phyloP scores from a whole-genome alignment of 2,888 invertebrate species.

The Apomyelois bistriatella region DNA sequence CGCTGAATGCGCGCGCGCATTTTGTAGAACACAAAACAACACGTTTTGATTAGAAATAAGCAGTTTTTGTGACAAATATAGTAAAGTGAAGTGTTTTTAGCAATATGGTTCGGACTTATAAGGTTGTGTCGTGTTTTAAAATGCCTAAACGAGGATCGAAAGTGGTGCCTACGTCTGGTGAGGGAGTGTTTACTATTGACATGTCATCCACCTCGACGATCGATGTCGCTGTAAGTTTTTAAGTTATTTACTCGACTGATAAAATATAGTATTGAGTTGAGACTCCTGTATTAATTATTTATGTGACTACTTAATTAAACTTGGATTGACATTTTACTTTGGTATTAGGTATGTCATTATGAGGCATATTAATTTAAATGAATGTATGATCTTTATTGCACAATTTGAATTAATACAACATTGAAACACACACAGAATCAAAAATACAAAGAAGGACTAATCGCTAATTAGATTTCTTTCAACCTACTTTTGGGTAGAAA shows the following conservation, averaged over 20 bases:
- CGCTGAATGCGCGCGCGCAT: conserved; percentile 37
- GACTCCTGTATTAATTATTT: too few species aligned
- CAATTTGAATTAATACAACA: too few species aligned
- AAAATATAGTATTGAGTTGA: too few species aligned
- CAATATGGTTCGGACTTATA: conserved; percentile 62
- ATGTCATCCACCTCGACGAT: conserved; percentile 64
- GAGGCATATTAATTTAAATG: too few species aligned
- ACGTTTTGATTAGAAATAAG: conserved; percentile 13
- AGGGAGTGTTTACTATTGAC: conserved; percentile 60
- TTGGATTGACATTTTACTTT: too few species aligned
- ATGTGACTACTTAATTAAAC: too few species aligned
- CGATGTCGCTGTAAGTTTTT: conserved; percentile 61
- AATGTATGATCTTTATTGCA: too few species aligned
- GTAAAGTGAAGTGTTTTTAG: conserved; percentile 21
- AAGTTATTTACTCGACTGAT: neutral
- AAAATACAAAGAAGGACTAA: too few species aligned
- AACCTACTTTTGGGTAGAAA: too few species aligned
- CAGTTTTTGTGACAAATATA: conserved; percentile 26
- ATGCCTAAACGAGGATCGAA: conserved; percentile 55
- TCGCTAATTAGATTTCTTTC: too few species aligned
- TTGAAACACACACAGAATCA: too few species aligned
- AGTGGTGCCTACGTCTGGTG: conserved; percentile 54
- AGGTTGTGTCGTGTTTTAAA: conserved; percentile 58
- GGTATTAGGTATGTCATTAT: too few species aligned
- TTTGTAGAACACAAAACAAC: neutral